These are phyloP conservation scores for Saguinus imperator DNA, from an alignment of 2,113 vertebrate species.

Conservation along the genomic window DNA sequence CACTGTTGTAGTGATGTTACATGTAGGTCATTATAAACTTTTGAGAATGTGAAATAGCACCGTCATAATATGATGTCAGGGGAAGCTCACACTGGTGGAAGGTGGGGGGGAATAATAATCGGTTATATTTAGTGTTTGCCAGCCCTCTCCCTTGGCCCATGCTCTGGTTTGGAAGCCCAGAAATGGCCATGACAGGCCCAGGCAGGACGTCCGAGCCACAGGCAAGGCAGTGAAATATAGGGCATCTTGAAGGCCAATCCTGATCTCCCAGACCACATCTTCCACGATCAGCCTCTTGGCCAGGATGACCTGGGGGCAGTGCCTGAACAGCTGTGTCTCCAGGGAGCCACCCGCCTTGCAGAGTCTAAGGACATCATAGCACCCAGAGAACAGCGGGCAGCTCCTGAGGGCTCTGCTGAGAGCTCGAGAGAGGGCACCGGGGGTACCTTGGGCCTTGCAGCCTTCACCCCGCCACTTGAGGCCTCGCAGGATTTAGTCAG, in stretches of 20 bases:
- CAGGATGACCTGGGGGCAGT: neutral
- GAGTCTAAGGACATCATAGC: neutral
- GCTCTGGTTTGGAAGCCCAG: neutral
- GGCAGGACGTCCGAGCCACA: neutral
- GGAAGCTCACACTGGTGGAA: neutral
- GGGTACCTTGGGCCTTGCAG: neutral
- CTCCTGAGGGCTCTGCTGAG: neutral
- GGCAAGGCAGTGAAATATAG: neutral
- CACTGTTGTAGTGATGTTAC: neutral
- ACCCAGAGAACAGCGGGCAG: neutral
- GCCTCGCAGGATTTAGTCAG: neutral
- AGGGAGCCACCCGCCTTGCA: neutral
- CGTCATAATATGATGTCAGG: neutral
- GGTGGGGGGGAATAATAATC: fast-evolving
- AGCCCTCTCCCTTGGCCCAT: neutral
- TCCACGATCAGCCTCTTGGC: neutral
- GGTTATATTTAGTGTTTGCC: neutral
- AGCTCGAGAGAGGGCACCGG: fast-evolving
- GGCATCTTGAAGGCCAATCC: neutral
- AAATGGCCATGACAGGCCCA: neutral
- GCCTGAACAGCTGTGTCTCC: neutral
- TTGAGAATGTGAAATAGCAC: neutral
- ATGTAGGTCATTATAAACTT: neutral
- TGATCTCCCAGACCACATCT: neutral
- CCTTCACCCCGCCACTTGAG: neutral